Percentiles rank a stretch among this genome's conserved stretches.
phyloP scores from a whole-genome alignment of 2,797 vertebrate genomes.

The Prunella strophiata region DNA sequence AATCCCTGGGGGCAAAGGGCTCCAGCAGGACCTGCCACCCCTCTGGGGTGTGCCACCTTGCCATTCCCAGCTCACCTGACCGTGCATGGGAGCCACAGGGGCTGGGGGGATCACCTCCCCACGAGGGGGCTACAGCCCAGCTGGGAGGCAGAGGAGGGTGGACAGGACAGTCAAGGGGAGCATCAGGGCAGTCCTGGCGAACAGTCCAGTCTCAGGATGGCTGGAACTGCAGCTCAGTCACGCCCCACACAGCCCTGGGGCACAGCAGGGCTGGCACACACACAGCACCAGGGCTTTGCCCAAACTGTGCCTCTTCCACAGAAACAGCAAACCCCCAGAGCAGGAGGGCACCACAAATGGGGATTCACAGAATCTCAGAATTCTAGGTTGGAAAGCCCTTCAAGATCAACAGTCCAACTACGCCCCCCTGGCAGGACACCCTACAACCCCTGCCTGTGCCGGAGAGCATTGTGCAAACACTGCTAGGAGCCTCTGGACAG shows the following conservation, averaged over 20 bases:
- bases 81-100: fast-evolving
- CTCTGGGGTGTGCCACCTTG: fast-evolving
- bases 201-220: background rate
- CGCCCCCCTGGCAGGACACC: background rate
- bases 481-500: background rate
- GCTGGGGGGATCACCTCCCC: background rate
- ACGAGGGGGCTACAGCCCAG: background rate
- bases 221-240: background rate
- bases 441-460: background rate
- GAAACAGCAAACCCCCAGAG: background rate
- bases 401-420: background rate
- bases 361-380: too few relatives aligned
- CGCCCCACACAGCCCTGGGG: fast-evolving
- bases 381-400: too few relatives aligned
- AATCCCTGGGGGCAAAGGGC: background rate
- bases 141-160: background rate
- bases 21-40: background rate
- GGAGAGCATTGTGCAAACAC: fast-evolving
- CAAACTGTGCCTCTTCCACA: background rate
- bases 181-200: background rate
- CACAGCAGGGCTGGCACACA: background rate
- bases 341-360: background rate
- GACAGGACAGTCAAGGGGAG: background rate
- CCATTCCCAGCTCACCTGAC: background rate
- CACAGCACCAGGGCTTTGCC: background rate